These are phyloP conservation scores for Steinernema carpocapsae DNA, from an alignment of 2,888 invertebrate genomes.

Conservation along the genomic window DNA sequence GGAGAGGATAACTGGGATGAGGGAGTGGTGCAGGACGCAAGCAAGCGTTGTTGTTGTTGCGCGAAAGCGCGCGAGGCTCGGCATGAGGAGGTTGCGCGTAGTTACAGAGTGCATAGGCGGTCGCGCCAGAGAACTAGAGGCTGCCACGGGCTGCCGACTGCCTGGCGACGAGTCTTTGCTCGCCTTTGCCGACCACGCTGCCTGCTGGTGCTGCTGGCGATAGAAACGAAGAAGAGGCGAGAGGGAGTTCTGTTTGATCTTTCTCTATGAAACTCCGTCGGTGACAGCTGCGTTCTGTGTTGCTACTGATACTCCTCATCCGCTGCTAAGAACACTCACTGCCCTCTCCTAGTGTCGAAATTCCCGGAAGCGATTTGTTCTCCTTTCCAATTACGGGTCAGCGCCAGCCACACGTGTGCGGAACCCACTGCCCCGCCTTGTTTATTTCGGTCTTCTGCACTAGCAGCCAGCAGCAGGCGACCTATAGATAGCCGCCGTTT, in stretches of 20 bases:
- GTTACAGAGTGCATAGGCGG: constrained; percentile 35
- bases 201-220: not conserved
- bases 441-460: not conserved
- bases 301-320: constrained; percentile 25
- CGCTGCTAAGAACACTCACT: not conserved
- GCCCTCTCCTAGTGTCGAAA: not conserved
- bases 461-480: not conserved
- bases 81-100: constrained; percentile 30
- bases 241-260: constrained; percentile 27
- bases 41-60: constrained; percentile 30
- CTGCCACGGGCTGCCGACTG: not conserved
- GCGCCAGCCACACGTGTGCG: not conserved
- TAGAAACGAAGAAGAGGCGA: not conserved
- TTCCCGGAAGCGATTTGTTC: not conserved
- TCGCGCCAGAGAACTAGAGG: not conserved
- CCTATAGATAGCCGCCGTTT: not conserved
- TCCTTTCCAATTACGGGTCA: constrained; percentile 21
- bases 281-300: constrained; percentile 30
- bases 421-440: constrained; percentile 11
- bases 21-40: not conserved
- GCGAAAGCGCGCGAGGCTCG: not conserved
- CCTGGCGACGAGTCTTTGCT: constrained; percentile 19
- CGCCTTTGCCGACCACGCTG: constrained; percentile 10
- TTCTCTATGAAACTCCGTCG: constrained; percentile 33
- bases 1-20: too few species aligned